These are phyloP conservation scores for Potamilus streckersoni DNA, from an alignment of 1,140 invertebrate species.

Conservation along the genomic window DNA sequence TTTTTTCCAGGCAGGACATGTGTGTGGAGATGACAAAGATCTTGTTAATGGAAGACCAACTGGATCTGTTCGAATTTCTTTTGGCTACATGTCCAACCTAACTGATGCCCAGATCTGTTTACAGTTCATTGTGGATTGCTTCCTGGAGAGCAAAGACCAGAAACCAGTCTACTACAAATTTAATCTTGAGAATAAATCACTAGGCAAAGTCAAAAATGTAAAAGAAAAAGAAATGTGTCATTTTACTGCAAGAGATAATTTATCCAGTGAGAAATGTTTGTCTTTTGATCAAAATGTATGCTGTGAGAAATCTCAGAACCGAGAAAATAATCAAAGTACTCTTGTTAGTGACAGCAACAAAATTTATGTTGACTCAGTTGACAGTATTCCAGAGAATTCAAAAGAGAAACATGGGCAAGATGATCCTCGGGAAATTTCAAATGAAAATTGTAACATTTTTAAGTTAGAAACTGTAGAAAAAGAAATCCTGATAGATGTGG, in stretches of 20 bases:
- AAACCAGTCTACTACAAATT: slow-evolving; percentile 14
- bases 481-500: not conserved
- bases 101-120: slow-evolving; percentile 81
- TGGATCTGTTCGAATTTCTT: slow-evolving; percentile 91
- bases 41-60: slow-evolving; percentile 90
- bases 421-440: not conserved
- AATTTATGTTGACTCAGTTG: too few species aligned
- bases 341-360: too few species aligned
- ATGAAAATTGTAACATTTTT: slow-evolving; percentile 2
- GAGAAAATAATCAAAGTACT: too few species aligned
- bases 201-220: slow-evolving; percentile 10
- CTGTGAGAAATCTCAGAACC: too few species aligned
- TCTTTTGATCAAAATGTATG: too few species aligned
- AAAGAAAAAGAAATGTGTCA: not conserved
- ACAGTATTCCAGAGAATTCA: not conserved
- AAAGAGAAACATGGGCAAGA: slow-evolving; percentile 3
- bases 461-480: not conserved
- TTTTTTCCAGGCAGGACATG: slow-evolving; percentile 81
- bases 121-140: slow-evolving; percentile 75
- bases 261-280: too few species aligned
- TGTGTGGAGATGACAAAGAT: slow-evolving; percentile 92
- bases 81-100: slow-evolving; percentile 89
- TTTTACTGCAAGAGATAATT: too few species aligned
- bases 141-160: slow-evolving; percentile 43
- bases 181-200: not conserved